phyloP scores from a whole-genome alignment of 2,113 vertebrate species.

The Gnathonemus echidnorhynchus region DNA sequence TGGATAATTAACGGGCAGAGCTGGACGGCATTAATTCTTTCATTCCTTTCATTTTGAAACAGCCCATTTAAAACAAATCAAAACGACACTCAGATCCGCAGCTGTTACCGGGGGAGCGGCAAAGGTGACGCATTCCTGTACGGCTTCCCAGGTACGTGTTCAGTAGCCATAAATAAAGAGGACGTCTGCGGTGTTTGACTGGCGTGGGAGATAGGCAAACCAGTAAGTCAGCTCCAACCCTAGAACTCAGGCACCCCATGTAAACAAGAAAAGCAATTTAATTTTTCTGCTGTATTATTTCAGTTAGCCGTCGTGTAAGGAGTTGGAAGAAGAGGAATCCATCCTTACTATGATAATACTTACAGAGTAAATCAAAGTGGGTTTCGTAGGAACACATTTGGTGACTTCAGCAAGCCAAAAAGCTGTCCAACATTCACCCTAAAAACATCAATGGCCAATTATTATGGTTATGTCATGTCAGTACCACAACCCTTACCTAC shows the following conservation, averaged over 20 bases:
- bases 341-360: background rate
- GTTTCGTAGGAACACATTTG: background rate
- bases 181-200: background rate
- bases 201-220: background rate
- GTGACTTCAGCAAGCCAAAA: background rate
- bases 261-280: conserved; percentile 1
- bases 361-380: conserved; percentile 2
- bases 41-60: background rate
- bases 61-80: conserved; percentile 4
- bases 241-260: background rate
- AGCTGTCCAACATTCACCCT: background rate
- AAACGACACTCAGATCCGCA: background rate
- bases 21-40: background rate
- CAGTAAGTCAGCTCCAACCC: background rate
- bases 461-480: background rate
- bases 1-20: background rate
- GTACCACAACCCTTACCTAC: background rate
- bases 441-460: background rate
- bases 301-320: background rate
- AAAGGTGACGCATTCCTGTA: background rate
- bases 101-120: background rate
- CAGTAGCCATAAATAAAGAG: background rate
- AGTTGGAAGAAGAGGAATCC: background rate
- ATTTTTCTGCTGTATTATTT: background rate
- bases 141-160: background rate